Evolutionary conservation across 2,113 vertebrate genomes (phyloP), one percentile per base, ranked within the genome.

Genomic region (Onychostoma macrolepis): DNA sequence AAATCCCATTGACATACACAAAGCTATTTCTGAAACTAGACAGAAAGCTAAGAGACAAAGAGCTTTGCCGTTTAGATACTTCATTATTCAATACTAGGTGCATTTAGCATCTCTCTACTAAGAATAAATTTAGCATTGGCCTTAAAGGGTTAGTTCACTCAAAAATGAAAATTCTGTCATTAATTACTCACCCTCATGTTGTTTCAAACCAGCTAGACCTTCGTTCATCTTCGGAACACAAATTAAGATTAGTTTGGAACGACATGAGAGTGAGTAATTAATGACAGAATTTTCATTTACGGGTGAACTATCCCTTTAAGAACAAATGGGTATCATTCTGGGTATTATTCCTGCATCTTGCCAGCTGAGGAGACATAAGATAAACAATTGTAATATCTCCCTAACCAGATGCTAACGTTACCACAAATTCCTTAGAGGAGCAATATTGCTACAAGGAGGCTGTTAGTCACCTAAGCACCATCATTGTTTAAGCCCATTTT

Each of bases 371-470:
- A 83, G 43, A 38, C 69, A 84, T 5, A 45, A 83, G 80, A 88
- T 86, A 48, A 88, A 69, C 26, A 41, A 65, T 61, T 78, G 56
- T 36, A 71, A 79, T 86, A 61, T 74, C 69, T 74, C 63, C 28
- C 80, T 50, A 19, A 71, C 63, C 63, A 83, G 61, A 36, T 83
- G 63, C 80, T 83, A 33, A 83, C 12, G 0, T 56, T 19, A 74
- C 82, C 30, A 26, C 48, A 53, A 36, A 84, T 71, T 84, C 82
- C 30, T 74, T 38, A 56, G 82, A 74, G 83, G 6, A 41, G 26
- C 67, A 80, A 82, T 88, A 69, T 61, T 80, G 67, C 28, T 81
- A 61, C 58, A 26, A 41, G 33, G 17, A 38, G 36, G 72, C 48
- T 83, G 61, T 86, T 67, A 58, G 48, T 69, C 72, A 77, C 75